phyloP scores from a whole-genome alignment of 2,888 invertebrate species.

The Priocnemis perturbator region DNA sequence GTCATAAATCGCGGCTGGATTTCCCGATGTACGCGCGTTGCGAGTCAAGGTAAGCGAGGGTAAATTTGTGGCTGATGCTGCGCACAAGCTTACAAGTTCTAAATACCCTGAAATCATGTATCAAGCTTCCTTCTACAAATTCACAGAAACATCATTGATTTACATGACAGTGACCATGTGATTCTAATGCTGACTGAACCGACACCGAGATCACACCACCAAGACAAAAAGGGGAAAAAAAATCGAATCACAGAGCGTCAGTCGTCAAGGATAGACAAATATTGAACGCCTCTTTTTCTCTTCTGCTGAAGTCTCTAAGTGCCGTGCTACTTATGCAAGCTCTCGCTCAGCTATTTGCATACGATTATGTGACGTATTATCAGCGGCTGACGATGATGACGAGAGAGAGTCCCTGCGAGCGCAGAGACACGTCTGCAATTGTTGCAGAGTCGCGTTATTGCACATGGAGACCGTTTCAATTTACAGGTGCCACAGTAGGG shows the following conservation, averaged over 20 bases:
- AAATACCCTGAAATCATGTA: too few species aligned
- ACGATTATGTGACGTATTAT: slow-evolving; percentile 28
- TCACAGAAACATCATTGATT: too few species aligned
- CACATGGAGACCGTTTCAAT: background rate
- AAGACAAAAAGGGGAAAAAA: too few species aligned
- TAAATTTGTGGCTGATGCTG: slow-evolving; percentile 23
- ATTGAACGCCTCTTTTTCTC: too few species aligned
- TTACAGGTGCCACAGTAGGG: slow-evolving; percentile 8
- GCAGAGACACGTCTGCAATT: slow-evolving; percentile 22
- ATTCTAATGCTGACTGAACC: too few species aligned
- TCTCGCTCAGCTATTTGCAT: slow-evolving; percentile 23
- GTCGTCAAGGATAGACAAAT: too few species aligned
- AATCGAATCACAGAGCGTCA: too few species aligned
- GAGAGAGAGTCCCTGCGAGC: slow-evolving; percentile 28
- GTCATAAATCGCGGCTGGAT: slow-evolving; percentile 31
- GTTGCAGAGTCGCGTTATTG: slow-evolving; percentile 5
- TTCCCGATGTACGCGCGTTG: background rate
- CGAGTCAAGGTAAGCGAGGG: slow-evolving; percentile 4
- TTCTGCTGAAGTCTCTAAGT: slow-evolving; percentile 3
- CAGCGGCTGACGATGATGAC: slow-evolving; percentile 34
- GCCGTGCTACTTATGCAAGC: background rate
- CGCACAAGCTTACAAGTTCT: background rate
- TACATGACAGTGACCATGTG: too few species aligned
- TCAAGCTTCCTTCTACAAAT: too few species aligned
- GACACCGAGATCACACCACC: background rate